Base-by-base conservation (phyloP, 2,888 invertebrate species). In the Geophilus truncorum region DNA sequence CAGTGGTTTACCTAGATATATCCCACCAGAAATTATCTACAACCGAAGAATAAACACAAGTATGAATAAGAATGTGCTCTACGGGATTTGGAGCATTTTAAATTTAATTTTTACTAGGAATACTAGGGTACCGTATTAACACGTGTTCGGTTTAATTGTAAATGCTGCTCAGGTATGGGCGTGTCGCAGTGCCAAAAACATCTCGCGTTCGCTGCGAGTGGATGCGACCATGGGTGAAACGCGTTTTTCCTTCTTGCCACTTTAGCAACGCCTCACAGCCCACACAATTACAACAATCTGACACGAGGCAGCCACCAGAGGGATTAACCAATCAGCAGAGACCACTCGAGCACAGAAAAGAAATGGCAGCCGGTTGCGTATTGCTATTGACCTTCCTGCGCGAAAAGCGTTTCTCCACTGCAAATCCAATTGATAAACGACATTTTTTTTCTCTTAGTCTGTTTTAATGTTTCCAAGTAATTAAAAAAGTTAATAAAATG, bases 231-330 rank as follows among this genome's bases (percentile, higher is more conserved):
- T 28, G 70, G 70, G 70, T 70, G 25, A 70, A 70, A 70, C 70
- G 70, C 28, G 70, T 70, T 70, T 70, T 70, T 70, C 70, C 70
- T 70, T 70, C 70, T 70, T 70, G 70, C 70, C 70, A 28, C 70
- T 70, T 70, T 70, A 70, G 70, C 28, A 70, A 70, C 70, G 70
- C 70, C 70, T 70, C 70, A 70, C 70, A 28, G 70, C 70, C 70
- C 70, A 70, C 70, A 70, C 70, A 70, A 70, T 70, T 70, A 70
- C 70, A 70, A 70, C 70, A 70, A 70, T 70, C 70, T 70, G 70
- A 70, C 70, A 70, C 70, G 70, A 70, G 70, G 28, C 70, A 70
- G 70, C 70, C 70, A 70, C 70, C 70, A 70, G 70, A 70, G 70
- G 70, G 70, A 70, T 70, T 70, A 70, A 70, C 70, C 70, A 70